Base-by-base conservation (phyloP, 2,888 invertebrate species). In the Lasioglossum leucozonium region DNA sequence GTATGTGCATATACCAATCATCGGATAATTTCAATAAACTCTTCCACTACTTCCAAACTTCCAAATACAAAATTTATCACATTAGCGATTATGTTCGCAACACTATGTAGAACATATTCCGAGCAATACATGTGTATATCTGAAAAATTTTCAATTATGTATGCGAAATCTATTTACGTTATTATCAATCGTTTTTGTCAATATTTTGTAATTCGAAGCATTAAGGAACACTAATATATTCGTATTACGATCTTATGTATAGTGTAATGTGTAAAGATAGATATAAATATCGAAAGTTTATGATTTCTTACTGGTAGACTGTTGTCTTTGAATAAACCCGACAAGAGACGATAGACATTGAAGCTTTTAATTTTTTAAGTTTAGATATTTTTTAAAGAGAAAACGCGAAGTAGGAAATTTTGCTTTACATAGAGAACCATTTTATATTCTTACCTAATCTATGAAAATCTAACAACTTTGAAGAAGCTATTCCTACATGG, bases 1-100 rank as follows among this genome's bases (percentile, higher is more conserved):
- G 34, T 44, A 30, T 37, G n/a, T 40, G 26, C 22, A 42, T 72
- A 51, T 72, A 51, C 5, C 72, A 76, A 71, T 80, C 44, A 62
- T 42, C 5, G 16, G 72, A 47, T 62, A 62, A 42, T 75, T 44
- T 51, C 16, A 72, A 74, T 37, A 72, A 76, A 81, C 58, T 22
- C 65, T 75, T 58, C 55, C 55, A 44, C 77, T 42, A 22, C 40
- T 75, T n/a, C n/a, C n/a, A n/a, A n/a, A 74, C 18, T 62, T 77
- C 44, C 62, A 58, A 85, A 76, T 85, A 85, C 22, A 74, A 77
- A 85, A 85, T 80, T 67, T 71, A 85, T 85, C 77, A 85, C 80
- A 85, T 85, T 69, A 81, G 65, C 37, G 55, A 87, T 76, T 81
- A 76, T 77, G 55, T 71, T 44, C 34, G 13, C 55, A 81, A 71